Evolutionary conservation across 2,888 invertebrate genomes (phyloP).

Genomic region (Leucophora obtusa): DNA sequence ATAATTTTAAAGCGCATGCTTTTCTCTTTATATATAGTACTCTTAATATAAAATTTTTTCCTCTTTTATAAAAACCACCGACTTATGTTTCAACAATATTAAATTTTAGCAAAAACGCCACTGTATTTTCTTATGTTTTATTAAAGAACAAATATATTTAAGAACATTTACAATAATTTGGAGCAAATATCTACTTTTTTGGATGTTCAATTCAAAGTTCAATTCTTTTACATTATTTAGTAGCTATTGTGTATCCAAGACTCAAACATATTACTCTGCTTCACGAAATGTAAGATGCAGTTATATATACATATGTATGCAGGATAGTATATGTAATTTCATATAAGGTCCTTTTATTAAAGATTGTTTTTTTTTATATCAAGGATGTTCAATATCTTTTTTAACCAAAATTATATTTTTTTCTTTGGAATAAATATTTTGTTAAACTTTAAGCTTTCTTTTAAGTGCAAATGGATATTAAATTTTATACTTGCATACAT

Average conservation of each 20-base stretch:
- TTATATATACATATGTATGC: slow-evolving; percentile 8
- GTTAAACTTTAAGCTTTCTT: slow-evolving; percentile 13
- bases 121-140: background rate
- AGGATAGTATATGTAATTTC: background rate
- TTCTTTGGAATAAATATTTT: background rate
- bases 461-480: no score
- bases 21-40: background rate
- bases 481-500: no score
- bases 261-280: slow-evolving; percentile 18
- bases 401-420: no score
- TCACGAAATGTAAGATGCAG: slow-evolving; percentile 5
- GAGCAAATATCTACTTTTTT: slow-evolving; percentile 13
- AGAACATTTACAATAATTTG: slow-evolving; percentile 12
- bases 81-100: slow-evolving; percentile 20
- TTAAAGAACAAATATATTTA: slow-evolving; percentile 33
- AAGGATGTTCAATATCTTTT: slow-evolving; percentile 14
- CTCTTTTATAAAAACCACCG: slow-evolving; percentile 27
- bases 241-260: slow-evolving; percentile 43
- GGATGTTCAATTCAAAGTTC: slow-evolving; percentile 37
- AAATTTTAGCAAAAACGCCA: background rate
- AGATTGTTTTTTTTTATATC: background rate
- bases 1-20: slow-evolving; percentile 29
- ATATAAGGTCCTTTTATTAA: background rate
- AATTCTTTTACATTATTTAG: slow-evolving; percentile 59
- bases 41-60: background rate